Percentiles rank a stretch among this genome's conserved stretches.
phyloP scores from a whole-genome alignment of 1,140 invertebrate genomes.

The Diorhabda elongata region DNA sequence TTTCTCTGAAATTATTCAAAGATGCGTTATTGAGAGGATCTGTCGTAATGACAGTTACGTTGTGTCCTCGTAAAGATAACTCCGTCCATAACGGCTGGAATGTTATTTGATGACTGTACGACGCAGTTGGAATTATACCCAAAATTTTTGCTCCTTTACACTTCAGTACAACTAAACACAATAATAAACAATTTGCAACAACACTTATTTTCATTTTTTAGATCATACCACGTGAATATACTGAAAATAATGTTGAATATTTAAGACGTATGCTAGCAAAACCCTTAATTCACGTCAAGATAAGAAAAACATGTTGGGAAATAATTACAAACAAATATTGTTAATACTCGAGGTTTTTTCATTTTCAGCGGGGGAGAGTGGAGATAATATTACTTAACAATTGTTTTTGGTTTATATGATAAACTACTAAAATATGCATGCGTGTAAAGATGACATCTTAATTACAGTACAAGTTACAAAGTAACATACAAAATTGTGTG shows the following conservation, averaged over 20 bases:
- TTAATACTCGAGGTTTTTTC: neutral
- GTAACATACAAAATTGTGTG: too few relatives aligned
- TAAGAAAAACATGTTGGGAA: neutral
- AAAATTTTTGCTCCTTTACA: conserved; percentile 49
- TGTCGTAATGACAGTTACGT: conserved; percentile 33
- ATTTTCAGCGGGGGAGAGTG: too few relatives aligned
- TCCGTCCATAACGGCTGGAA: conserved; percentile 45
- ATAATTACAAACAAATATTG: neutral
- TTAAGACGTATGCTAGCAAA: neutral
- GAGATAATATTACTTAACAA: too few relatives aligned
- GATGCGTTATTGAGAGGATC: conserved; percentile 27
- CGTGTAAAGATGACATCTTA: too few relatives aligned
- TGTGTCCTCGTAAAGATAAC: conserved; percentile 31
- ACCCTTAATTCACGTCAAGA: neutral
- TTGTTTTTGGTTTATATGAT: too few relatives aligned
- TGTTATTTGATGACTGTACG: conserved; percentile 56
- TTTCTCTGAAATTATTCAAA: conserved; percentile 33
- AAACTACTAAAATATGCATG: too few relatives aligned
- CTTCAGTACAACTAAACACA: neutral
- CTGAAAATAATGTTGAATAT: too few relatives aligned
- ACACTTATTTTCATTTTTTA: neutral
- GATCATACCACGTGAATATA: too few relatives aligned
- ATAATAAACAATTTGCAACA: neutral
- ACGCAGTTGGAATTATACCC: conserved; percentile 49
- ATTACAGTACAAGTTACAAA: too few relatives aligned